Percentiles rank a stretch among this genome's conserved stretches.
phyloP scores from a whole-genome alignment of 2,888 invertebrate species.

The Diloba caeruleocephala region DNA sequence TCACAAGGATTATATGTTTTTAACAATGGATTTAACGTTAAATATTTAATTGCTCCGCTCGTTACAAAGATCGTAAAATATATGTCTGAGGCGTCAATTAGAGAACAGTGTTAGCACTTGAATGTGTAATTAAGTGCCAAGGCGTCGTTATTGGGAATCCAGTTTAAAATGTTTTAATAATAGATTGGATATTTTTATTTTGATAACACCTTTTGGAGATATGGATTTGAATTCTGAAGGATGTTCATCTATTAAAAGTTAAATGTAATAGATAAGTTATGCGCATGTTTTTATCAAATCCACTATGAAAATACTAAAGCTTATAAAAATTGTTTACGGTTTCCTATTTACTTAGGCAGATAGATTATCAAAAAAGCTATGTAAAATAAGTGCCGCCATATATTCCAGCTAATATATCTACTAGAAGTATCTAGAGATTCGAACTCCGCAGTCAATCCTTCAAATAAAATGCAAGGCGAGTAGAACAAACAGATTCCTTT shows the following conservation, averaged over 20 bases:
- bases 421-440: no score
- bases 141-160: constrained; percentile 65
- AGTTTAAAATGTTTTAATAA: constrained; percentile 53
- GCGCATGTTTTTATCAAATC: no score
- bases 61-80: constrained; percentile 70
- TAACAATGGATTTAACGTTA: constrained; percentile 59
- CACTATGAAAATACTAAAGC: no score
- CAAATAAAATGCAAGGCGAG: no score
- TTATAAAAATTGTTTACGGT: no score
- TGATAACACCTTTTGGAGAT: constrained; percentile 1
- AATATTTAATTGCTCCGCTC: constrained; percentile 72
- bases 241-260: background rate
- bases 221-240: background rate
- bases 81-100: constrained; percentile 74
- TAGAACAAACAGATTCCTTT: no score
- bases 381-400: no score
- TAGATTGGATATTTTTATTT: constrained; percentile 17
- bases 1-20: constrained; percentile 59
- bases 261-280: no score
- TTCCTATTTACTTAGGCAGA: no score
- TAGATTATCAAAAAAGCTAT: no score
- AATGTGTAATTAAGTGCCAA: constrained; percentile 72
- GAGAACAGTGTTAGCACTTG: constrained; percentile 67
- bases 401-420: no score
- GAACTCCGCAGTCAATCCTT: no score